Percentiles rank a stretch among this genome's conserved stretches.
Conservation (phyloP, 2,888 invertebrate species). For the Lutraria lutraria region DNA sequence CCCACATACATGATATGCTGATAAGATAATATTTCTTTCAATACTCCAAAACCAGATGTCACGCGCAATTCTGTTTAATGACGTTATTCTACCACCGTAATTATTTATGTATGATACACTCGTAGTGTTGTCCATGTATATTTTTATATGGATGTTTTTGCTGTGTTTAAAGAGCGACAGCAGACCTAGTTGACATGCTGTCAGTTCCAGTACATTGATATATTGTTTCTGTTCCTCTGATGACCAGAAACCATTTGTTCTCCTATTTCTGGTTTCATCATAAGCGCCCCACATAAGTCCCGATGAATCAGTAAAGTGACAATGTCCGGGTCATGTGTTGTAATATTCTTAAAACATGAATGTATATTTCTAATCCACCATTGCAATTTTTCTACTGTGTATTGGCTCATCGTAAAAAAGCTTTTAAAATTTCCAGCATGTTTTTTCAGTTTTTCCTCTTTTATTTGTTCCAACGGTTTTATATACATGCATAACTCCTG, state of each 20-base stretch:
- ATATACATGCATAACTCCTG: conserved; percentile 54
- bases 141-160: conserved; percentile 18
- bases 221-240: not conserved
- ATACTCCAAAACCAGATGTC: conserved; percentile 33
- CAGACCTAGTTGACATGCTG: not conserved
- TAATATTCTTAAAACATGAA: not conserved
- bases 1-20: conserved; percentile 58
- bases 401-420: conserved; percentile 19
- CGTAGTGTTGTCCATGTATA: conserved; percentile 53
- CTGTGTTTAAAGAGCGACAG: not conserved
- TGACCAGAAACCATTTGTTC: not conserved
- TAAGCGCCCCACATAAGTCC: not conserved
- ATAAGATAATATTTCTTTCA: conserved; percentile 29
- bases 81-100: conserved; percentile 32
- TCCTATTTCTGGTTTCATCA: not conserved
- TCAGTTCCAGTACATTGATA: not conserved
- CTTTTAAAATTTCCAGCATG: conserved; percentile 56
- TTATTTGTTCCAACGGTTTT: conserved; percentile 47
- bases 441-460: conserved; percentile 41
- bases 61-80: not conserved
- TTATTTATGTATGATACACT: conserved; percentile 49
- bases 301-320: not conserved
- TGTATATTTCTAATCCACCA: conserved; percentile 58
- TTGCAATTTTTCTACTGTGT: not conserved
- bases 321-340: conserved; percentile 3